Percentiles rank a stretch among this genome's conserved stretches.
Evolutionary conservation across 2,797 vertebrate genomes (phyloP).

Genomic region (Stomatorhinus walkeri): DNA sequence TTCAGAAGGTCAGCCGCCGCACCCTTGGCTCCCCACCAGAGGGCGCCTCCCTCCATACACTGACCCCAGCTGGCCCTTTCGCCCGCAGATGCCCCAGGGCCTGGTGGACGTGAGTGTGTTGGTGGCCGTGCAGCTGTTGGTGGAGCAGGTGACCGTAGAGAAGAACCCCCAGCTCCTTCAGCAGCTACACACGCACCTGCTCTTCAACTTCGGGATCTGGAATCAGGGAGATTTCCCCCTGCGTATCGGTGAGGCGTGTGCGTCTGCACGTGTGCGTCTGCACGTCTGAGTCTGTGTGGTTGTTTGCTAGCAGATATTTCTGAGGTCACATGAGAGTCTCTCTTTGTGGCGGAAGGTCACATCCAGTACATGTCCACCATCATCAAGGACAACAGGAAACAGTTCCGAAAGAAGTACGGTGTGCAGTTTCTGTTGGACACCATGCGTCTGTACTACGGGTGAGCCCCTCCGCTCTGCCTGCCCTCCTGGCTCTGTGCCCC

Average conservation of each 20-base stretch:
- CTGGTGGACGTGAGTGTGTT: conserved; percentile 89
- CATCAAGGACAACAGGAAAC: conserved; percentile 92
- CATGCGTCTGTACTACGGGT: conserved; percentile 88
- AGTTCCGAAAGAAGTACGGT: conserved; percentile 87
- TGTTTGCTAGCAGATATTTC: neutral
- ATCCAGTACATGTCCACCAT: conserved; percentile 96
- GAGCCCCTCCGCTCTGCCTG: conserved; percentile 33
- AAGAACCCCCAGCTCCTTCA: conserved; percentile 82
- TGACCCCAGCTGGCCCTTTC: conserved; percentile 12
- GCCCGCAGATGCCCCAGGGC: conserved; percentile 68
- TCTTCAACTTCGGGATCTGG: conserved; percentile 96
- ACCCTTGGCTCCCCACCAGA: neutral
- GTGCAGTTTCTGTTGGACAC: conserved; percentile 92
- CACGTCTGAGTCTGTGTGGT: conserved; percentile 13
- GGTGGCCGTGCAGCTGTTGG: conserved; percentile 82
- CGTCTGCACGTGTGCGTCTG: neutral
- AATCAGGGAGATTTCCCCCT: conserved; percentile 93
- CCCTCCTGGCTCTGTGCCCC: neutral
- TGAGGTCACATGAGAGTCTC: neutral
- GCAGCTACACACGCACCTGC: conserved; percentile 85
- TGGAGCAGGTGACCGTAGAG: conserved; percentile 84
- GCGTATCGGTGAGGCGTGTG: conserved; percentile 72
- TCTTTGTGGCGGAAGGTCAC: conserved; percentile 65
- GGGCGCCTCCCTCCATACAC: neutral
- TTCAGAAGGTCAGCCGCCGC: conserved; percentile 74